phyloP scores from a whole-genome alignment of 2,888 invertebrate species.

The Notodonta ziczac region DNA sequence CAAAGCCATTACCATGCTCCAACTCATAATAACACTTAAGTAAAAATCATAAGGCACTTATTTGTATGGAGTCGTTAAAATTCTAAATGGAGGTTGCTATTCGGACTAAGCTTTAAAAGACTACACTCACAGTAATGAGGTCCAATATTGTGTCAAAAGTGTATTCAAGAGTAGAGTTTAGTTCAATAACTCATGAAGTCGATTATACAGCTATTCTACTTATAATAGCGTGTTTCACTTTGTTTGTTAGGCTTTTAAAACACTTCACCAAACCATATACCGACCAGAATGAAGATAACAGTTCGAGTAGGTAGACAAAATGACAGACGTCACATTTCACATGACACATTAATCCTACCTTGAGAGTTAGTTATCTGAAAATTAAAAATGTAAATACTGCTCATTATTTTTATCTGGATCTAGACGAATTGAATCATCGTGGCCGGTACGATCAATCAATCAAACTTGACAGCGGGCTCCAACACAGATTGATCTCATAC shows the following conservation, averaged over 20 bases:
- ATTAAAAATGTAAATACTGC: slow-evolving; percentile 6
- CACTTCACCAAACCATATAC: slow-evolving; percentile 7
- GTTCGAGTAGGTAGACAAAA: slow-evolving; percentile 13
- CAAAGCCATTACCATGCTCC: slow-evolving; percentile 5
- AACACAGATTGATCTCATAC: slow-evolving; percentile 30
- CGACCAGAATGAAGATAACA: slow-evolving; percentile 16
- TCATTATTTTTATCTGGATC: slow-evolving; percentile 6
- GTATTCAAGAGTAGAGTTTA: slow-evolving; percentile 16
- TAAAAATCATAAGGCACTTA: not conserved
- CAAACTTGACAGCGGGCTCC: slow-evolving; percentile 23
- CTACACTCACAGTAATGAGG: slow-evolving; percentile 23
- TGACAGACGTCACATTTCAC: slow-evolving; percentile 18
- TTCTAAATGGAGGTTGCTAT: not conserved
- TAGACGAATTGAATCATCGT: not conserved
- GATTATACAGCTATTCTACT: slow-evolving; percentile 25
- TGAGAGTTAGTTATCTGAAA: not conserved
- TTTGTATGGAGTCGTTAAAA: not conserved
- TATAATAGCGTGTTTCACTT: not conserved
- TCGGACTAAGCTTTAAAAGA: slow-evolving; percentile 23
- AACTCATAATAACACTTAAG: not conserved
- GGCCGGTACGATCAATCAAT: slow-evolving; percentile 7
- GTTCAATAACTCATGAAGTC: slow-evolving; percentile 21
- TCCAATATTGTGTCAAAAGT: slow-evolving; percentile 25
- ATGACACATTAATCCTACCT: slow-evolving; percentile 24
- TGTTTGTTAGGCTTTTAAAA: not conserved